Evolutionary conservation across 37 sponge, comb jelly and placozoan species (phyloP).

Genomic region (Mnemiopsis leidyi): DNA sequence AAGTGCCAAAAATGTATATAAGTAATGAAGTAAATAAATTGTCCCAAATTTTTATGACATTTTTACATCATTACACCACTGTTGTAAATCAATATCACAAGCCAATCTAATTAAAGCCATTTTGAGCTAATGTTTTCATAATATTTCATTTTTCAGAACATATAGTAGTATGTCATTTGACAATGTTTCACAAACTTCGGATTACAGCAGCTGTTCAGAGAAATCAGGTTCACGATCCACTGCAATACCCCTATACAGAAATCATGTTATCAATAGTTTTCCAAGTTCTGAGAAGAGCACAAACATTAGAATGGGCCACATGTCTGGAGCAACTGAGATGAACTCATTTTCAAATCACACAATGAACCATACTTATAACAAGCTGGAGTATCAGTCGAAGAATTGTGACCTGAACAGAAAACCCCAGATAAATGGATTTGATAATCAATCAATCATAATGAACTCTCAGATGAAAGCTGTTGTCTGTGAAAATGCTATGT

Average conservation of each 20-base stretch:
- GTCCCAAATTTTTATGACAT: too few species aligned
- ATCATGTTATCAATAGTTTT: neutral
- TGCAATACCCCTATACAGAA: neutral
- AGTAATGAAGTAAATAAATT: too few species aligned
- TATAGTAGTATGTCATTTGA: neutral
- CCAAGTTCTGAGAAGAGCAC: neutral
- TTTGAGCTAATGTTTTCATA: too few species aligned
- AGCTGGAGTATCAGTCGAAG: neutral
- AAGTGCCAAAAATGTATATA: too few species aligned
- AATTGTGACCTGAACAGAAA: neutral
- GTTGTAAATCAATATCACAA: too few species aligned
- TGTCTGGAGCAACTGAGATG: neutral
- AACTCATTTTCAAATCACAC: neutral
- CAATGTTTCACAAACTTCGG: constrained; percentile 4
- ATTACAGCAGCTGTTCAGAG: constrained; percentile 7
- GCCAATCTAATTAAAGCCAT: too few species aligned
- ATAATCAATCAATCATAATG: neutral
- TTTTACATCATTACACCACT: too few species aligned
- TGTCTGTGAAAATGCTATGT: neutral
- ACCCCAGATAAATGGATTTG: neutral
- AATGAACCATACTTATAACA: neutral
- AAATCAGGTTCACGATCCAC: neutral
- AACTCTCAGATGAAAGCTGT: neutral
- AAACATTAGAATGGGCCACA: neutral
- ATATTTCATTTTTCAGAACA: too few species aligned